phyloP scores from a whole-genome alignment of 2,797 vertebrate species.

The Caiman crocodilus region DNA sequence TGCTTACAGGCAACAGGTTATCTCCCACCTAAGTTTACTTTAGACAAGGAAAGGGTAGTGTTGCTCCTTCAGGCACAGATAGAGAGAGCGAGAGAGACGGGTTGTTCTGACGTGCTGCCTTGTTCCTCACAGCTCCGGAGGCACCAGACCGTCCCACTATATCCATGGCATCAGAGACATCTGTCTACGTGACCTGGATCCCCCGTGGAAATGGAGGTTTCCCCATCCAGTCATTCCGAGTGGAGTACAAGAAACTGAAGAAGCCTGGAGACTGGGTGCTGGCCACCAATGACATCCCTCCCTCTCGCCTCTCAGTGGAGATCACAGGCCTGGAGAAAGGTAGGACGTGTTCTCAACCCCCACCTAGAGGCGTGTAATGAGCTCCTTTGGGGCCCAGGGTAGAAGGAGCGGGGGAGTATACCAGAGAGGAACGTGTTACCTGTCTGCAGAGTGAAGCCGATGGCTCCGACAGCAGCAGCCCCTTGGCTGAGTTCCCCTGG shows the following conservation, averaged over 20 bases:
- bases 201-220: conserved; percentile 97
- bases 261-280: conserved; percentile 94
- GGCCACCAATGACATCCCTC: conserved; percentile 94
- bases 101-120: not conserved
- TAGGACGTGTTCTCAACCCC: conserved; percentile 70
- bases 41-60: not conserved
- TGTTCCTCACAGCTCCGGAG: conserved; percentile 89
- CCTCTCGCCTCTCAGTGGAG: conserved; percentile 95
- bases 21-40: not conserved
- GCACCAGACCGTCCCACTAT: conserved; percentile 98
- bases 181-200: conserved; percentile 98
- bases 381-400: too few relatives aligned
- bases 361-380: not conserved
- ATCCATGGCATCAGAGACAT: conserved; percentile 95
- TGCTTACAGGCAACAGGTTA: not conserved
- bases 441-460: too few relatives aligned
- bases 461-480: too few relatives aligned
- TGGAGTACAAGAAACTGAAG: conserved; percentile 95
- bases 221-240: conserved; percentile 96
- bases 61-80: not conserved
- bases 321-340: conserved; percentile 95
- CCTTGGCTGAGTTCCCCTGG: too few relatives aligned
- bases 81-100: not conserved
- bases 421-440: too few relatives aligned
- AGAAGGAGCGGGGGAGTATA: too few relatives aligned